Evolutionary conservation across 2,888 invertebrate genomes (phyloP).

Genomic region (Taphrorychus bicolor): DNA sequence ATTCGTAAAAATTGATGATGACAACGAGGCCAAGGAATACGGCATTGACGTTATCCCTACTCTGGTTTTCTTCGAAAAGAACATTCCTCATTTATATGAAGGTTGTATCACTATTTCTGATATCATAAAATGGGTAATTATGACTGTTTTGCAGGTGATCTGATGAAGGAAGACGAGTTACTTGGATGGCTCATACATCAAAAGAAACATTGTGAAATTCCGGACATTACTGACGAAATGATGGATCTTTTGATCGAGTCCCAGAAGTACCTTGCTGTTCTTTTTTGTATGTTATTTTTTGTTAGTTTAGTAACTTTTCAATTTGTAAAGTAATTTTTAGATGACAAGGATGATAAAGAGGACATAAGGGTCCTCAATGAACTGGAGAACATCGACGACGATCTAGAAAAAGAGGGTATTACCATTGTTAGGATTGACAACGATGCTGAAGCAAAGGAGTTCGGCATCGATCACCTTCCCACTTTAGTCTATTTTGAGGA

Average conservation of each 20-base stretch:
- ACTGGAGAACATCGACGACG: slow-evolving; percentile 91
- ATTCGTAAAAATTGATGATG: slow-evolving; percentile 90
- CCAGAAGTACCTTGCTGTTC: slow-evolving; percentile 82
- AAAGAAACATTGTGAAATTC: slow-evolving; percentile 88
- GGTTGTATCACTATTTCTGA: slow-evolving; percentile 56
- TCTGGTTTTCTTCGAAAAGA: slow-evolving; percentile 75
- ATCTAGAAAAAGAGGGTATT: slow-evolving; percentile 87
- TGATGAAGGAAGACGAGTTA: slow-evolving; percentile 89
- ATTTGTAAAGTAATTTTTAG: slow-evolving; percentile 59
- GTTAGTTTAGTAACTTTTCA: not conserved
- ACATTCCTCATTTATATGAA: slow-evolving; percentile 68
- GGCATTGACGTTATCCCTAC: slow-evolving; percentile 85
- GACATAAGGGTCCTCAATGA: slow-evolving; percentile 87
- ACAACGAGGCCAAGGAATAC: slow-evolving; percentile 87
- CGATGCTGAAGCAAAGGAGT: slow-evolving; percentile 88
- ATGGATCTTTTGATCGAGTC: slow-evolving; percentile 87
- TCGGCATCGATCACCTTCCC: slow-evolving; percentile 87
- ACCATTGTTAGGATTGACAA: slow-evolving; percentile 91
- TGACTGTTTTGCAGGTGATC: slow-evolving; percentile 60
- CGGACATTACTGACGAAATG: slow-evolving; percentile 93
- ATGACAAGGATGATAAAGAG: slow-evolving; percentile 90
- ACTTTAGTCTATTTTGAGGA: slow-evolving; percentile 89
- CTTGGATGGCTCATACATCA: slow-evolving; percentile 91
- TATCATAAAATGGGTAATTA: too few relatives aligned
- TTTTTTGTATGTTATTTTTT: slow-evolving; percentile 87